Conservation (phyloP, 2,113 vertebrate genomes). For the Dasypus novemcinctus region DNA sequence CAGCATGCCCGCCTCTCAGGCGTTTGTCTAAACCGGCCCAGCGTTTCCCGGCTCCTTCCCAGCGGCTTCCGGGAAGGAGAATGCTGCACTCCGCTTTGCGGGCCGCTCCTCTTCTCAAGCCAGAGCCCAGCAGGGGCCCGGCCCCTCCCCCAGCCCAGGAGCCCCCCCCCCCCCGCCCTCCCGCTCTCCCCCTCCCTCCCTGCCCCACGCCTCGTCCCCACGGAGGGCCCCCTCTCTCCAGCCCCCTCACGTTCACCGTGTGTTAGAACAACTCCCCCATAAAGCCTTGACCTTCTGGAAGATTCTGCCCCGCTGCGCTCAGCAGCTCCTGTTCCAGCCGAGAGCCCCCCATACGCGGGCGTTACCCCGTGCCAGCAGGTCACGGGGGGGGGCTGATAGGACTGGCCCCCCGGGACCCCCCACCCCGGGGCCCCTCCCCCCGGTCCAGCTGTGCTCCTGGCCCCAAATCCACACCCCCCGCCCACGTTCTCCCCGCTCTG, state of each 20-base stretch:
- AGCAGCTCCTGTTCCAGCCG: neutral
- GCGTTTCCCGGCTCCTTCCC: neutral
- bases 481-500: too few species aligned
- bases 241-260: neutral
- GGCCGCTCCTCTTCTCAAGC: neutral
- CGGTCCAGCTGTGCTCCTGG: rapidly evolving
- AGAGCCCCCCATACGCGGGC: neutral
- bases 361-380: neutral
- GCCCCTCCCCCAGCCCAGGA: neutral
- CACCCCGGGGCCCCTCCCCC: neutral
- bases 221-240: neutral
- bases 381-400: neutral
- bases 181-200: neutral
- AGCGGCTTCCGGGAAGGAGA: conserved; percentile 46
- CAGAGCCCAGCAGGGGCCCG: neutral
- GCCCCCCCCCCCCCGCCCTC: neutral
- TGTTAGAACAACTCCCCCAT: neutral
- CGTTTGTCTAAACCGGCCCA: conserved; percentile 38
- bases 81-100: too few species aligned
- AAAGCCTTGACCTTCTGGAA: neutral
- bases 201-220: neutral
- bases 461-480: neutral
- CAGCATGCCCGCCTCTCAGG: neutral
- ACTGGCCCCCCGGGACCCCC: neutral
- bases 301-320: neutral